Conservation (phyloP, 2,797 vertebrate species). For the Crocodylus rhombifer region DNA sequence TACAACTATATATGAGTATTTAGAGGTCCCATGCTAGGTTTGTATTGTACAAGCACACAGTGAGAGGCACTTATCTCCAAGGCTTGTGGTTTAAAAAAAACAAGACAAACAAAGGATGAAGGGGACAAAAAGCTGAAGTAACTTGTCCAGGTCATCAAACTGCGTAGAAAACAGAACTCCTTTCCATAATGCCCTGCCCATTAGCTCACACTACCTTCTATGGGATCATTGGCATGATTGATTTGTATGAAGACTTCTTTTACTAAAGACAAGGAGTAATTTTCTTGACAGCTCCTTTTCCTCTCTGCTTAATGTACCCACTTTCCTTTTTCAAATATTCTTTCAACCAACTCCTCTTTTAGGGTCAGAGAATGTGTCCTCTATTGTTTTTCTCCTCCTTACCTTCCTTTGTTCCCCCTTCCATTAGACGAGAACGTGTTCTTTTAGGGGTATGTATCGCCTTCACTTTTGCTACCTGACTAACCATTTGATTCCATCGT, state of each 20-base stretch:
- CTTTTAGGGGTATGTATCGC: not conserved
- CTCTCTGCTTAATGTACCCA: not conserved
- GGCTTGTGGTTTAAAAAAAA: rapidly evolving
- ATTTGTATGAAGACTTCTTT: not conserved
- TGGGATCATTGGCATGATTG: not conserved
- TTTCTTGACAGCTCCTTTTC: slow-evolving; percentile 27
- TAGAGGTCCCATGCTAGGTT: not conserved
- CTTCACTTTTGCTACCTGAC: slow-evolving; percentile 9
- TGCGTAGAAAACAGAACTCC: not conserved
- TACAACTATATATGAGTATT: not conserved
- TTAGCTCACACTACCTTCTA: not conserved
- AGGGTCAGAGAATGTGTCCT: not conserved
- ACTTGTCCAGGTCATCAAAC: not conserved
- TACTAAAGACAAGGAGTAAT: not conserved
- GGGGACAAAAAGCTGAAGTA: rapidly evolving
- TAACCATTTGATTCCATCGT: slow-evolving; percentile 33
- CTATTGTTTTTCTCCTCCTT: not conserved
- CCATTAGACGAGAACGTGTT: not conserved
- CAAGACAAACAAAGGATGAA: not conserved
- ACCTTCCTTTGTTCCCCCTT: not conserved
- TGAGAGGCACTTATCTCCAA: not conserved
- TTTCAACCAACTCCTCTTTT: not conserved
- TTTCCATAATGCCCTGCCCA: not conserved
- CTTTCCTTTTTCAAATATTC: slow-evolving; percentile 20
- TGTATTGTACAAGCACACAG: rapidly evolving